Conservation (phyloP, 2,797 vertebrate genomes). For the Microctenopoma lineatum region DNA sequence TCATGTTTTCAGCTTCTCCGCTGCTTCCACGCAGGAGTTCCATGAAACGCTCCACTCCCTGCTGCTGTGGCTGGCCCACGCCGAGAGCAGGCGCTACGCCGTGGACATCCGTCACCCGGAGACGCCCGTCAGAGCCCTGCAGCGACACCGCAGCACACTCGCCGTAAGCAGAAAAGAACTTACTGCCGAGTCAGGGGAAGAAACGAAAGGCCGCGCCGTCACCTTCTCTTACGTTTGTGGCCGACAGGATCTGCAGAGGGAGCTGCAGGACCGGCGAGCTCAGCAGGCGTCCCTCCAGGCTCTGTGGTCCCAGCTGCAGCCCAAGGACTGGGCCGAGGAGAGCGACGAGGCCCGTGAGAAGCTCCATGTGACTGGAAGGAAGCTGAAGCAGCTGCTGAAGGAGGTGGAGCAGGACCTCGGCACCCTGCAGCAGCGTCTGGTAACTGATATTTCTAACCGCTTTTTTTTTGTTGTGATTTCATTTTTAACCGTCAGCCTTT, state of each 20-base stretch:
- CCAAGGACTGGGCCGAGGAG: constrained; percentile 77
- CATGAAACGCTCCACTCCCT: constrained; percentile 87
- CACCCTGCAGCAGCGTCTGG: constrained; percentile 81
- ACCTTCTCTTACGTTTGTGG: constrained; percentile 1
- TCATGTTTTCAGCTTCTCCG: too few relatives aligned
- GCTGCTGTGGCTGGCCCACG: constrained; percentile 89
- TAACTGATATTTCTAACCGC: constrained; percentile 55
- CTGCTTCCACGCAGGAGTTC: constrained; percentile 85
- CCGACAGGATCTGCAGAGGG: constrained; percentile 85
- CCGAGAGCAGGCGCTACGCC: constrained; percentile 83
- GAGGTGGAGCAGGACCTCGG: constrained; percentile 86
- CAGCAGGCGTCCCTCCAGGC: constrained; percentile 87
- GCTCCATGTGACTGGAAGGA: constrained; percentile 87
- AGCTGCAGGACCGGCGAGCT: constrained; percentile 80
- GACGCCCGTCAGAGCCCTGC: constrained; percentile 67
- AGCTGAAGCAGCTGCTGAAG: constrained; percentile 83
- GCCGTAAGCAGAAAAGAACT: constrained; percentile 71
- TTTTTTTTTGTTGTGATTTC: too few relatives aligned
- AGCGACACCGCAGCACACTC: constrained; percentile 79
- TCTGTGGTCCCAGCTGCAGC: constrained; percentile 86
- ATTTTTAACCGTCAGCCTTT: too few relatives aligned
- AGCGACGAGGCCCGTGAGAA: constrained; percentile 88
- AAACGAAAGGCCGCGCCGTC: not conserved
- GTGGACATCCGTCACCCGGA: constrained; percentile 74
- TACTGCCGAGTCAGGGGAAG: accelerated